Evolutionary conservation across 2,888 invertebrate species (phyloP), one percentile per base, ranked within the genome.

Genomic region (Leistus spinibarbis): DNA sequence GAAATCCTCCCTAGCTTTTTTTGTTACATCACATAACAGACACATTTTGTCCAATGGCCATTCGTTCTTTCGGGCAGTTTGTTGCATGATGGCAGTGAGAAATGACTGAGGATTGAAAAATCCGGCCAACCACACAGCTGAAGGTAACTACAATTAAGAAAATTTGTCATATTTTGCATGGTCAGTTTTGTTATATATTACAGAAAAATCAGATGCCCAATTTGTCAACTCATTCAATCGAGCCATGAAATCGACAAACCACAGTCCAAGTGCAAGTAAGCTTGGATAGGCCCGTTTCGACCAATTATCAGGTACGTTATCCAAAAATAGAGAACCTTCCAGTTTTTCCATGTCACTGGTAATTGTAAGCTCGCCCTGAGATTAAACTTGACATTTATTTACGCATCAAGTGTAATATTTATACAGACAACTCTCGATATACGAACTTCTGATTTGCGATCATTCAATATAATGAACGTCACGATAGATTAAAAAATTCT

Each of bases 21-120:
- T 97, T 4, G 97, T 97, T 40, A 98, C 97, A 83, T 98, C 98
- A 82, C 96, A 97, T 85, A 95, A 93, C 62, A 98, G 89, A 82
- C 95, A 96, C 97, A 98, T 97, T 84, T 96, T 95, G 86, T 98
- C 97, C 76, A 98, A 88, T 0, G 98, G 97, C 94, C 97, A 96
- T 85, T 97, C 97, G 84, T 97, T 97, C 86, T 94, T 97, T 64
- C 97, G 89, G 0, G 98, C 97, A 70, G 97, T 97, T 86, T 96
- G 96, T 86, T 98, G 98, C 97, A 98, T 97, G 82, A 98, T 97
- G 53, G 98, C 98, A 0, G 98, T 98, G 40, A 98, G 87, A 86
- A 98, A 96, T 9, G 97, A 97, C 85, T 98, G 98, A 0, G 98
- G 98, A 87, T 98, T 98, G 87, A 98, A 98, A 85, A 98, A 96